phyloP scores from a whole-genome alignment of 2,888 invertebrate species.

The Troides helena region DNA sequence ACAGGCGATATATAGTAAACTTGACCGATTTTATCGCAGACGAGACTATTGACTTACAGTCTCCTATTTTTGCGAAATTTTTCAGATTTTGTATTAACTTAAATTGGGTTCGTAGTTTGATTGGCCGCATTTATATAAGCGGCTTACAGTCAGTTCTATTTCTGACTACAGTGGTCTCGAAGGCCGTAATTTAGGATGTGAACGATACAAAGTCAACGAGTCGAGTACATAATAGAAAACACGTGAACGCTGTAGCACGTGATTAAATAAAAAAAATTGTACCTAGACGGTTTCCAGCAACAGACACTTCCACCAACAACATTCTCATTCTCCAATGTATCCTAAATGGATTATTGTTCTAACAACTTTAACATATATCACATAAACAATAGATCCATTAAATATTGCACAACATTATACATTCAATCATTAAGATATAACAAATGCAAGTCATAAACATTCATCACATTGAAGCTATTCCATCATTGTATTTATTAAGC shows the following conservation, averaged over 20 bases:
- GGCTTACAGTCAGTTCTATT: slow-evolving; percentile 13
- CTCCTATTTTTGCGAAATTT: background rate
- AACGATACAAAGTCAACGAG: slow-evolving; percentile 8
- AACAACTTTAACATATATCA: background rate
- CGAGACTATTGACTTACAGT: background rate
- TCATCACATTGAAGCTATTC: background rate
- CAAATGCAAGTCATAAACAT: slow-evolving; percentile 25
- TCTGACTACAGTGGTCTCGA: slow-evolving; percentile 9
- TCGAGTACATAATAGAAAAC: slow-evolving; percentile 10
- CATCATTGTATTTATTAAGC: background rate
- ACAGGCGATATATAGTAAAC: no score
- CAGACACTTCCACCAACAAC: no score
- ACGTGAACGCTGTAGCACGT: no score
- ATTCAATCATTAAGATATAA: slow-evolving; percentile 9
- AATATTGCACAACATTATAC: slow-evolving; percentile 20
- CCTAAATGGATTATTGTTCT: background rate
- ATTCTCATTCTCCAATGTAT: no score
- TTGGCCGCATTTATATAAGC: slow-evolving; percentile 5
- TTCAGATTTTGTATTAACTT: background rate
- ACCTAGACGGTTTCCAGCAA: no score
- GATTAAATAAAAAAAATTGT: no score
- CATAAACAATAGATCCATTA: background rate
- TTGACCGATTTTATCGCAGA: background rate
- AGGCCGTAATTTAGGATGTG: slow-evolving; percentile 19
- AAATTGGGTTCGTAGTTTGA: background rate